Base-by-base conservation (phyloP, 2,888 invertebrate genomes). In the Drosophila birchii region DNA sequence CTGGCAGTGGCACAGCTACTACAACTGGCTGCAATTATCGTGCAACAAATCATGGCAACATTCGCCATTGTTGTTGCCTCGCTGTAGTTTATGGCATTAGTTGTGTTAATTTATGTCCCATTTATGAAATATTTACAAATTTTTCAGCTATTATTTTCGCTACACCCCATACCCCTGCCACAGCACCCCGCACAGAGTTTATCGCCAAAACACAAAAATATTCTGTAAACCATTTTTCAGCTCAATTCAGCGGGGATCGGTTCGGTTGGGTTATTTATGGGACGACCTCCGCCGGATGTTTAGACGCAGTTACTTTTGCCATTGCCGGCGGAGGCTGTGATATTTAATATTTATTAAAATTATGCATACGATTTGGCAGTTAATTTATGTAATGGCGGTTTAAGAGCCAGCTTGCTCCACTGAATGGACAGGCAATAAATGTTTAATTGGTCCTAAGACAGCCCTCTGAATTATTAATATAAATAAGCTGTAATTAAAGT, bases 111-210 rank as follows among this genome's bases (percentile, higher is more conserved):
- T 86, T 86, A 89, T 86, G 89, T 87, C 78, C 81, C 89, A 88
- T 88, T 86, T 86, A 78, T 86, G 80, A 86, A 86, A 86, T 86
- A 86, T 89, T 89, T 87, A 81, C 87, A 86, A 87, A 89, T 89
- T 87, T 85, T 77, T 85, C 80, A 80, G 72, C 80, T 76, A 84
- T 86, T 88, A 81, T 88, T 80, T 36, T 34, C 63, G 68, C 43
- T 45, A 53, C 12, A 71, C 57, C 58, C 85, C 75, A 74, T 47
- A 38, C 38, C 32, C 29, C 5, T 20, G 5, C 29, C 7, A 2
- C 38, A 55, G 54, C 54, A 49, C 54, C 18, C 41, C 41, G 34
- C 34, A 29, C 29, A 18, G 55, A 67, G 76, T 78, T 76, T 80
- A 83, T 80, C 78, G 85, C 70, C 44, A 23, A 56, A 59, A 49